Evolutionary conservation across 2,888 invertebrate species (phyloP).

Genomic region (Coenonympha arcania): DNA sequence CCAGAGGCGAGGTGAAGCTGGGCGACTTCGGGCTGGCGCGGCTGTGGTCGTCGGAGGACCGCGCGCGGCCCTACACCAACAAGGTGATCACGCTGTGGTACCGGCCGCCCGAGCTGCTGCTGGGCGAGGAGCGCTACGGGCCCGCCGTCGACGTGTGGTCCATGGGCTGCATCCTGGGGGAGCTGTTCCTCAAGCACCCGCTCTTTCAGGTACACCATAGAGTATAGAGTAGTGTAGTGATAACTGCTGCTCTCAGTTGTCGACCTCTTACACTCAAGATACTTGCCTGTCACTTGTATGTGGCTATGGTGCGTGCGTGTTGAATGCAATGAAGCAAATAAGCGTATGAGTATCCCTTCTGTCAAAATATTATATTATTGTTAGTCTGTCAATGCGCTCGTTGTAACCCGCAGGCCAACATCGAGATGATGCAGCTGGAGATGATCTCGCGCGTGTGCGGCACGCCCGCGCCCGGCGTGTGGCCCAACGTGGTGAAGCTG

Average conservation of each 20-base stretch:
- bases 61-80: slow-evolving; percentile 97
- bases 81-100: slow-evolving; percentile 99
- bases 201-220: slow-evolving; percentile 91
- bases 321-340: too few species aligned
- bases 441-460: slow-evolving; percentile 95
- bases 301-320: too few species aligned
- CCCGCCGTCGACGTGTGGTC: slow-evolving; percentile 99
- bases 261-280: too few species aligned
- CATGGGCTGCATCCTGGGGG: slow-evolving; percentile 98
- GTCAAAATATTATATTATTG: too few species aligned
- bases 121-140: slow-evolving; percentile 97
- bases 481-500: slow-evolving; percentile 95
- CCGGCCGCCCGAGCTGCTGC: slow-evolving; percentile 94
- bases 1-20: slow-evolving; percentile 97
- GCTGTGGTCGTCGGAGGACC: slow-evolving; percentile 95
- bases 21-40: slow-evolving; percentile 99
- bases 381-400: too few species aligned
- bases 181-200: slow-evolving; percentile 95
- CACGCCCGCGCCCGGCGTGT: slow-evolving; percentile 95
- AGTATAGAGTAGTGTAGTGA: neutral
- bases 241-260: too few species aligned
- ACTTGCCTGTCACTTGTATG: too few species aligned
- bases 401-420: slow-evolving; percentile 87
- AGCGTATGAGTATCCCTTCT: too few species aligned
- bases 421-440: slow-evolving; percentile 94